Base-by-base conservation (phyloP, 2,888 invertebrate species). In the Pachymerium ferrugineum region DNA sequence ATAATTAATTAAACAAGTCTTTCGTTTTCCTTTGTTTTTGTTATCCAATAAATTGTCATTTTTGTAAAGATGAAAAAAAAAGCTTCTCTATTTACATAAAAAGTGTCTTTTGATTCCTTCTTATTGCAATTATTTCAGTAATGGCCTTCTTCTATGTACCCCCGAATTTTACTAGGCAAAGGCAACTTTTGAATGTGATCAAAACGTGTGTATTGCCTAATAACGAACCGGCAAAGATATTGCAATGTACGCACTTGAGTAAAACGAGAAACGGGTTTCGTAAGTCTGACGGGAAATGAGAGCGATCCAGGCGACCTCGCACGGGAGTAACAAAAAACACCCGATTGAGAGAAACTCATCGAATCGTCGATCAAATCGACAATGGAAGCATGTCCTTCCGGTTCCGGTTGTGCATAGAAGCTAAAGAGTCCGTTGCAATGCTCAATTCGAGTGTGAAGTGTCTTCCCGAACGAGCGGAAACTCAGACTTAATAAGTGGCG, bases 371-470 rank as follows among this genome's bases (percentile, higher is more conserved):
- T 89, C 78, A 92, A 85, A 78, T 89, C 89, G 6, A 88, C 88
- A 76, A 92, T 88, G 0, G 89, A 88, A 31, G 83, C 79, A 78
- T 85, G 86, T 72, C 85, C 85, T 77, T 85, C 83, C 16, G 86
- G 86, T 82, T 87, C 87, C 12, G 81, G 78, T 72, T 80, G 80
- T 3, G 81, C 79, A 76, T 82, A 83, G 76, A 83, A 83, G 76
- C 82, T 82, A 80, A 89, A 90, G 76, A 87, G 83, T 70, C 90
- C 90, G 77, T 87, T 87, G 76, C 87, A 87, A 79, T 89, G 88
- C 80, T 91, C 90, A 78, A 92, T 89, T 35, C 91, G 86, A 73
- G 90, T 88, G 80, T 92, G 92, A 74, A 90, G 84, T 0, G 90
- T 89, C 78, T 86, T 86, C 25, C 89, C 89, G 74, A 87, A 83